Base-by-base conservation (phyloP, 2,888 invertebrate species). In the Torymus auratus region DNA sequence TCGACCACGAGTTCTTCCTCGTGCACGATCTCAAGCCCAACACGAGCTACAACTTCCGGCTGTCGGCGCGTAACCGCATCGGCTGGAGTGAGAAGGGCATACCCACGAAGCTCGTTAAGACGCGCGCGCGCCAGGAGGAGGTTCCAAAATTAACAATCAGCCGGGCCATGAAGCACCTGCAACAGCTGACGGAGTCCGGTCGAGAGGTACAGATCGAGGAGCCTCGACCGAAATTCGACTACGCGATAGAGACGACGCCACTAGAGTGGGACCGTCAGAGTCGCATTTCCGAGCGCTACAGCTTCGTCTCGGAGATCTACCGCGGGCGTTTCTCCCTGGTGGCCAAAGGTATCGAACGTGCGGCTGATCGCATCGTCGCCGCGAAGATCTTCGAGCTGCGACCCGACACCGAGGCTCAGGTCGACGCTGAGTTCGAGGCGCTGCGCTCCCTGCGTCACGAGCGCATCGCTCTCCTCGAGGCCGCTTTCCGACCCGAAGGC, bases 81-180 rank as follows among this genome's bases (percentile, higher is more conserved):
- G 99, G 99, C 0, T 97, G 97, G 96, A 97, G 98, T 91, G 96
- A 96, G 75, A 95, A 95, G 88, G 97, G 98, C 67, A 95, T 96
- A 83, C 95, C 96, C 0, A 96, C 97, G 1, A 93, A 94, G 81
- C 92, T 95, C 0, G 92, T 95, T 20, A 94, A 94, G 86, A 98
- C 98, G 4, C 83, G 86, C 2, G 85, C 85, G 23, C 81, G 73
- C 12, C 85, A 85, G n/a, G 77, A 92, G 28, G 96, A 96, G 65
- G 92, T 94, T 2, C 93, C 94, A 0, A 96, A 96, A 89, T 93
- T 98, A 55, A 94, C 95, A 88, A 92, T 98, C 28, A 95, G 95
- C 1, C 94, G 94, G 86, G 96, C 96, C 0, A 96, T 97, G 96
- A 94, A 93, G 86, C 96, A 96, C 88, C 92, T 96, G 28, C 97